phyloP scores from a whole-genome alignment of 1,140 invertebrate genomes.

The Zaprionus nigranus region DNA sequence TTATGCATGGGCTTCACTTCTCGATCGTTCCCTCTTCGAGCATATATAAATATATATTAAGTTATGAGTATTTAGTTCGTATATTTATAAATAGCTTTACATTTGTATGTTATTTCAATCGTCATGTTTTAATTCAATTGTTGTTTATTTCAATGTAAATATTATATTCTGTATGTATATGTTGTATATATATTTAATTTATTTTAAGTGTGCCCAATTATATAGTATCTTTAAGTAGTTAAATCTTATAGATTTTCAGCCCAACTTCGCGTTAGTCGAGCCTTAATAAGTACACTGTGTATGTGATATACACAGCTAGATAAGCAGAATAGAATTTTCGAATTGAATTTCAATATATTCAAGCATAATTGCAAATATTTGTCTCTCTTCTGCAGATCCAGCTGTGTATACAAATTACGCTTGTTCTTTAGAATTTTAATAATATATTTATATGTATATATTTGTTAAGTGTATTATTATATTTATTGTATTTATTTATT shows the following conservation, averaged over 20 bases:
- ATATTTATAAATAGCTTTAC: slow-evolving; percentile 45
- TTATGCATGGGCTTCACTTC: slow-evolving; percentile 49
- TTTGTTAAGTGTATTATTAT: slow-evolving; percentile 30
- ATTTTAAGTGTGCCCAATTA: slow-evolving; percentile 52
- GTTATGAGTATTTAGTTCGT: slow-evolving; percentile 44
- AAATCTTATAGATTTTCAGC: slow-evolving; percentile 49
- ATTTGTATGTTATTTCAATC: slow-evolving; percentile 28
- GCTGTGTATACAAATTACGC: slow-evolving; percentile 23
- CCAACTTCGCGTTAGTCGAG: slow-evolving; percentile 10
- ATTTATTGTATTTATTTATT: slow-evolving; percentile 34
- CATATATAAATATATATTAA: slow-evolving; percentile 59
- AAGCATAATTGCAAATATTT: not conserved
- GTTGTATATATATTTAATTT: slow-evolving; percentile 42
- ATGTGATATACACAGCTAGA: slow-evolving; percentile 14
- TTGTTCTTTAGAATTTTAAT: slow-evolving; percentile 24
- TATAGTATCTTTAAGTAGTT: slow-evolving; percentile 45
- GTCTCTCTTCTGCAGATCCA: slow-evolving; percentile 13
- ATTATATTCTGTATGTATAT: slow-evolving; percentile 46
- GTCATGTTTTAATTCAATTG: slow-evolving; percentile 2
- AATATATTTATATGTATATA: slow-evolving; percentile 33
- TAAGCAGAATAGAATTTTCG: slow-evolving; percentile 10
- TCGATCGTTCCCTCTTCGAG: slow-evolving; percentile 39
- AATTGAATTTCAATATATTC: not conserved
- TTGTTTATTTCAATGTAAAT: slow-evolving; percentile 46
- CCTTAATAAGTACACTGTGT: slow-evolving; percentile 26